phyloP scores from a whole-genome alignment of 64 coral and sea anemone genomes.

The Astreopora myriophthalma region DNA sequence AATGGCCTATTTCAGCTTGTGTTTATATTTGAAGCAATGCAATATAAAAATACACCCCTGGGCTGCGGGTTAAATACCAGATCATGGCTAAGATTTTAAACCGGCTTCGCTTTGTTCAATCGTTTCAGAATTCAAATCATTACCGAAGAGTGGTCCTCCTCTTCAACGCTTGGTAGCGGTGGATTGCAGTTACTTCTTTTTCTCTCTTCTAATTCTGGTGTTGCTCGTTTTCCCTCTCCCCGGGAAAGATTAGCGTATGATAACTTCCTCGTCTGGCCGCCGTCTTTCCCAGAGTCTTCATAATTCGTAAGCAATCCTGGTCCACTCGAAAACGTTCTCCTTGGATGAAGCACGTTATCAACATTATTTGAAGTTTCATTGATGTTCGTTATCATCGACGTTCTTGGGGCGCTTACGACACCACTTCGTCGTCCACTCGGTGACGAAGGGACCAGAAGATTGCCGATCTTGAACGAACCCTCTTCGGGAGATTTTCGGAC shows the following conservation, averaged over 20 bases:
- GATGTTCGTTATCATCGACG: neutral
- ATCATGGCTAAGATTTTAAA: too few species aligned
- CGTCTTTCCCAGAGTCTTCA: neutral
- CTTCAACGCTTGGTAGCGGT: slow-evolving; percentile 19
- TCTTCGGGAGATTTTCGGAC: neutral
- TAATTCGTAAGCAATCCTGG: neutral
- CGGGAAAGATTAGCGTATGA: neutral
- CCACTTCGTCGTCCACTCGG: neutral
- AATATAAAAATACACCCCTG: too few species aligned
- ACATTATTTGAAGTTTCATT: slow-evolving; percentile 9
- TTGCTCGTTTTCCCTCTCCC: neutral
- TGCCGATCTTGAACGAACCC: neutral
- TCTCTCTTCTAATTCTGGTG: neutral
- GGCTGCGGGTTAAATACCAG: too few species aligned
- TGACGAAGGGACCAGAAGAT: neutral
- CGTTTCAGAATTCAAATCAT: neutral
- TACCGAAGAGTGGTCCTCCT: slow-evolving; percentile 27
- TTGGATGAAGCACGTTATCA: neutral
- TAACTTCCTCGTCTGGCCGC: neutral
- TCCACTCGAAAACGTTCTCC: neutral
- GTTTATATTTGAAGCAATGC: too few species aligned
- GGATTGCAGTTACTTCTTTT: neutral
- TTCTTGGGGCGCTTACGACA: neutral
- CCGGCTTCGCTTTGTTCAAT: too few species aligned
- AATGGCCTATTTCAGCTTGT: too few species aligned